These are phyloP conservation scores for Oophaga pumilio DNA, from an alignment of 2,113 vertebrate species.

Conservation along the genomic window DNA sequence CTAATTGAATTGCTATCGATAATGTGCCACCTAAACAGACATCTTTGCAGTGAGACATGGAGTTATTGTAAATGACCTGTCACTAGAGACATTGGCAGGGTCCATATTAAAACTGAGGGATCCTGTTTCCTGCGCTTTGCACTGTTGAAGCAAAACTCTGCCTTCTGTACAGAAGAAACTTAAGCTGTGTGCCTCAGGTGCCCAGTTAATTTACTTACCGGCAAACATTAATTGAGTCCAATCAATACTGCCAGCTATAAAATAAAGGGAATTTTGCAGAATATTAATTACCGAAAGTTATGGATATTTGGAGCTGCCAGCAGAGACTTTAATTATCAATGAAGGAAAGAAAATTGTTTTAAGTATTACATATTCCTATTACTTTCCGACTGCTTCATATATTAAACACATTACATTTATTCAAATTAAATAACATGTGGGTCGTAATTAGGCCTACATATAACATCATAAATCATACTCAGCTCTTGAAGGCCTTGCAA, in stretches of 20 bases:
- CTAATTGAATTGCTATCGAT: slow-evolving; percentile 91
- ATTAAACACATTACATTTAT: slow-evolving; percentile 17
- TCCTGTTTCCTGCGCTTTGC: slow-evolving; percentile 72
- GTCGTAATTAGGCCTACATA: slow-evolving; percentile 15
- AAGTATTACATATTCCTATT: slow-evolving; percentile 29
- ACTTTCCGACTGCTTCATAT: slow-evolving; percentile 7
- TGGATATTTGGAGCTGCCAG: slow-evolving; percentile 27
- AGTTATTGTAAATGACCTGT: slow-evolving; percentile 78
- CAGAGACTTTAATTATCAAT: slow-evolving; percentile 42
- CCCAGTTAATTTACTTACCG: slow-evolving; percentile 76
- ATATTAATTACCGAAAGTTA: slow-evolving; percentile 49
- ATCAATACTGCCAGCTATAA: slow-evolving; percentile 73
- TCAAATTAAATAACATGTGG: slow-evolving; percentile 34
- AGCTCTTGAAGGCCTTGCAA: background rate
- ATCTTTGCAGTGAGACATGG: slow-evolving; percentile 74
- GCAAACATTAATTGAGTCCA: slow-evolving; percentile 75
- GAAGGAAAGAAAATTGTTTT: slow-evolving; percentile 38
- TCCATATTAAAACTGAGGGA: slow-evolving; percentile 80
- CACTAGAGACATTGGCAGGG: slow-evolving; percentile 77
- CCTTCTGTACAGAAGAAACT: slow-evolving; percentile 60
- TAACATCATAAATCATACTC: slow-evolving; percentile 11
- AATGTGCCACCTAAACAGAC: slow-evolving; percentile 82
- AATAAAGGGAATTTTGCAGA: slow-evolving; percentile 61
- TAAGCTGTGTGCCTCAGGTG: slow-evolving; percentile 74
- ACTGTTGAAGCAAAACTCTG: slow-evolving; percentile 68